phyloP scores from a whole-genome alignment of 2,797 vertebrate species.

The Triplophysa bombifrons region DNA sequence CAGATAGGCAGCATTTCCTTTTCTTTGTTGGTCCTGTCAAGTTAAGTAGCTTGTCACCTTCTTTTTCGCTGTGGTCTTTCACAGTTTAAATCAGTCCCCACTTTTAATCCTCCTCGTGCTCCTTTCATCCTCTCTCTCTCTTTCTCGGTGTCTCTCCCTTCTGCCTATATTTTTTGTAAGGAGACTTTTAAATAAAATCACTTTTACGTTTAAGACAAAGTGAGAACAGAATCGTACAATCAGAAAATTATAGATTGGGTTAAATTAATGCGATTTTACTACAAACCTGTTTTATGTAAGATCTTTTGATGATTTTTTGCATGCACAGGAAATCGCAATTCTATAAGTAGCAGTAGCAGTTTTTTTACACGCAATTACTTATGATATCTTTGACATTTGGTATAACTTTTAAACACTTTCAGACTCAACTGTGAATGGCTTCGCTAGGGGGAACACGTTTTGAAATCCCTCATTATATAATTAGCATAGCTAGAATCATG shows the following conservation, averaged over 20 bases:
- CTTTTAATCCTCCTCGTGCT: constrained; percentile 13
- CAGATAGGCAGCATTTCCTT: constrained; percentile 52
- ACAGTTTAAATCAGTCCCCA: constrained; percentile 24
- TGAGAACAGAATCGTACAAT: neutral
- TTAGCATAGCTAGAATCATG: neutral
- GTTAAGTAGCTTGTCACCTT: constrained; percentile 32
- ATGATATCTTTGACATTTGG: neutral
- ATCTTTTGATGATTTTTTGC: constrained; percentile 43
- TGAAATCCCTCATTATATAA: no score
- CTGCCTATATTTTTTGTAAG: neutral
- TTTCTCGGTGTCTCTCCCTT: neutral
- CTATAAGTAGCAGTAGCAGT: constrained; percentile 7
- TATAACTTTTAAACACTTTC: neutral
- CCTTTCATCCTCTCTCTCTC: constrained; percentile 21
- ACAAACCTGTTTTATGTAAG: constrained; percentile 36
- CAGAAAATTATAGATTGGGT: constrained; percentile 23
- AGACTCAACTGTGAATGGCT: neutral
- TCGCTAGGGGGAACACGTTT: no score
- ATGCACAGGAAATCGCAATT: constrained; percentile 27
- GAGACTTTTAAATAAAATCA: neutral
- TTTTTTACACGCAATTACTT: neutral
- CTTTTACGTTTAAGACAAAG: neutral
- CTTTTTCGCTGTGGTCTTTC: constrained; percentile 11
- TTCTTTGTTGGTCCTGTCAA: constrained; percentile 53
- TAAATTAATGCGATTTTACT: constrained; percentile 28